Percentiles rank a stretch among this genome's conserved stretches.
Conservation (phyloP, 2,113 vertebrate genomes). For the Lagopus muta region DNA sequence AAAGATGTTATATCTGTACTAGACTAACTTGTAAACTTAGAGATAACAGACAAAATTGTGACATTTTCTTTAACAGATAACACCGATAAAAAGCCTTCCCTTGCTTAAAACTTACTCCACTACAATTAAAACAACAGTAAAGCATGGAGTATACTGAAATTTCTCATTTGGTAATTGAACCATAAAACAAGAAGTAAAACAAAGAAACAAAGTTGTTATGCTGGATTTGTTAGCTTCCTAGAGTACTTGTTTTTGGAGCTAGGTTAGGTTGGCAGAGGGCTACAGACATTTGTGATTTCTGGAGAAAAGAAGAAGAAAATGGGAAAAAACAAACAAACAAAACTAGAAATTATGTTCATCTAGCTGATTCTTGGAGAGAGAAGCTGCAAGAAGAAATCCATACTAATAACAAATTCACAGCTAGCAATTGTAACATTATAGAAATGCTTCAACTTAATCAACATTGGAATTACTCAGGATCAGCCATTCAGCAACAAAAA, state of each 20-base stretch:
- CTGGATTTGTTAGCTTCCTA: background rate
- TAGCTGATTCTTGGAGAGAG: background rate
- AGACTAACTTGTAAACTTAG: background rate
- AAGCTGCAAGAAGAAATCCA: background rate
- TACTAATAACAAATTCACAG: background rate
- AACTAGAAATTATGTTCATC: background rate
- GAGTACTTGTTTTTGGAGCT: background rate
- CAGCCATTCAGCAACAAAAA: background rate
- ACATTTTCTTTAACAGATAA: background rate
- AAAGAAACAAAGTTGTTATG: background rate
- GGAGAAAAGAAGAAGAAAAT: background rate
- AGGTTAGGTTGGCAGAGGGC: too few relatives aligned
- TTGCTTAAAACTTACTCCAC: background rate
- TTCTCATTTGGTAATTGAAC: background rate
- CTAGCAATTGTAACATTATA: background rate
- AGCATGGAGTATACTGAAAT: background rate
- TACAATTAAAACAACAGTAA: background rate
- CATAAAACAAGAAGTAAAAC: background rate
- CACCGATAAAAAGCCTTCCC: background rate
- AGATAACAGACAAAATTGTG: too few relatives aligned
- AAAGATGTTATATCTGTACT: background rate
- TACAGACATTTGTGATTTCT: background rate
- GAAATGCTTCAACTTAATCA: background rate
- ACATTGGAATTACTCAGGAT: background rate
- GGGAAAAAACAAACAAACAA: background rate